Evolutionary conservation across 2,888 invertebrate genomes (phyloP).

Genomic region (Napeogenes sylphis): DNA sequence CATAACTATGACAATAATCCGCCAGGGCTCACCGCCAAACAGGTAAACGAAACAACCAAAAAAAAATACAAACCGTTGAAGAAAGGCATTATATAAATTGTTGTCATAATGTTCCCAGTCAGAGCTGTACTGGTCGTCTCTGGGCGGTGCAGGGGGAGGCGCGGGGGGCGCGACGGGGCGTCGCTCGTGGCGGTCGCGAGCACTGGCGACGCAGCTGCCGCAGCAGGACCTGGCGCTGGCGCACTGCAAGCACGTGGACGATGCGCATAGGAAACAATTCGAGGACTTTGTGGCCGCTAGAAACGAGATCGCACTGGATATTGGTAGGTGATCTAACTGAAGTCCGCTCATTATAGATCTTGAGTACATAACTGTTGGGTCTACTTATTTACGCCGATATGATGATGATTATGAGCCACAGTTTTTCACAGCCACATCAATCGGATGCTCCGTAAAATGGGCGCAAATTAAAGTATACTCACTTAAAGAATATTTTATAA

Average conservation of each 20-base stretch:
- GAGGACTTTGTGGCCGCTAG: constrained; percentile 96
- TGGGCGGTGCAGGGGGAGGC: constrained; percentile 78
- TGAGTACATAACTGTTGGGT: too few species aligned
- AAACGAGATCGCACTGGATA: constrained; percentile 97
- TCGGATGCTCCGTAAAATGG: too few species aligned
- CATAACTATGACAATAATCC: constrained; percentile 81
- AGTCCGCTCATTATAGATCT: too few species aligned
- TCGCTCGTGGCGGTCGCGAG: constrained; percentile 67
- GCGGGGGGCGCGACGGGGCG: constrained; percentile 64
- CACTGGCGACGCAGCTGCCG: constrained; percentile 92
- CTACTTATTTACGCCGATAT: too few species aligned
- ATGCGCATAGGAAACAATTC: constrained; percentile 87
- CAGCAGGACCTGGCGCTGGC: constrained; percentile 94
- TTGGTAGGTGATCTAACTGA: constrained; percentile 78
- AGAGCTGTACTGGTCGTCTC: constrained; percentile 93
- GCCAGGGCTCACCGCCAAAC: constrained; percentile 84
- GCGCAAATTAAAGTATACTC: too few species aligned
- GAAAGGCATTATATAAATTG: too few species aligned
- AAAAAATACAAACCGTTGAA: too few species aligned
- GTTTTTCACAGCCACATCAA: too few species aligned
- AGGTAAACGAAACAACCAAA: constrained; percentile 43
- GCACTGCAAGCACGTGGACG: constrained; percentile 91
- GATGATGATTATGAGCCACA: too few species aligned
- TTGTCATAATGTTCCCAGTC: constrained; percentile 75
- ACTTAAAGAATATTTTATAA: too few species aligned